Conservation (phyloP, 2,797 vertebrate genomes). For the Enteromius afrohamiltoni region DNA sequence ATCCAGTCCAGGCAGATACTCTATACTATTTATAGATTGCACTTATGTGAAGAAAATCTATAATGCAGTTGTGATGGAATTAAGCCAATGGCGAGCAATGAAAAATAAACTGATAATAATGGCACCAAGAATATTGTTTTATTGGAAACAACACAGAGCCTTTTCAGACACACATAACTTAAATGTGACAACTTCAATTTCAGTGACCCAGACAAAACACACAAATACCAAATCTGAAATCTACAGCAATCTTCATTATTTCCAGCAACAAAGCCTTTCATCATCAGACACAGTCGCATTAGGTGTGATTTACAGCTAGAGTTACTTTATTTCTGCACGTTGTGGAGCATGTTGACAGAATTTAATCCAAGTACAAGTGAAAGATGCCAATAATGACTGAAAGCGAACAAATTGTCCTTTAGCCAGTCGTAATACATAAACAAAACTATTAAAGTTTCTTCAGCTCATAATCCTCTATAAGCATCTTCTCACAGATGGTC, state of each 20-base stretch:
- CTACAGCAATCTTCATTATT: constrained; percentile 1
- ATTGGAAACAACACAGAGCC: constrained; percentile 51
- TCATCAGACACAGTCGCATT: not conserved
- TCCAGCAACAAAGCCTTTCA: not conserved
- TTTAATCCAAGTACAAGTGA: not conserved
- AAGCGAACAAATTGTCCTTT: constrained; percentile 16
- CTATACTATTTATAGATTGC: constrained; percentile 60
- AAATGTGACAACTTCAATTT: constrained; percentile 43
- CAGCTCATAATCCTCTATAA: constrained; percentile 29
- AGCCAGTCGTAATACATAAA: not conserved
- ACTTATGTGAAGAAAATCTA: constrained; percentile 59
- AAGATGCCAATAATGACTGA: not conserved
- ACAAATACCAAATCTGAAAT: constrained; percentile 4
- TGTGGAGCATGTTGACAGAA: not conserved
- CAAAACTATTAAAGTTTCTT: constrained; percentile 3
- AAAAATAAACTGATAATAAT: constrained; percentile 51
- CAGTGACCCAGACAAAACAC: constrained; percentile 23
- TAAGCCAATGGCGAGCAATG: constrained; percentile 58
- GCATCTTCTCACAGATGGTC: constrained; percentile 38
- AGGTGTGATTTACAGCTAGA: constrained; percentile 19
- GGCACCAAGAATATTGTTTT: constrained; percentile 43
- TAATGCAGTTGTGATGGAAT: constrained; percentile 54
- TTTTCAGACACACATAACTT: constrained; percentile 48
- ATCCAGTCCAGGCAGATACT: constrained; percentile 53
- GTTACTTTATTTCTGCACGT: not conserved